Evolutionary conservation across 2,113 vertebrate species (phyloP), one percentile per base, ranked within the genome.

Genomic region (Charina bottae): DNA sequence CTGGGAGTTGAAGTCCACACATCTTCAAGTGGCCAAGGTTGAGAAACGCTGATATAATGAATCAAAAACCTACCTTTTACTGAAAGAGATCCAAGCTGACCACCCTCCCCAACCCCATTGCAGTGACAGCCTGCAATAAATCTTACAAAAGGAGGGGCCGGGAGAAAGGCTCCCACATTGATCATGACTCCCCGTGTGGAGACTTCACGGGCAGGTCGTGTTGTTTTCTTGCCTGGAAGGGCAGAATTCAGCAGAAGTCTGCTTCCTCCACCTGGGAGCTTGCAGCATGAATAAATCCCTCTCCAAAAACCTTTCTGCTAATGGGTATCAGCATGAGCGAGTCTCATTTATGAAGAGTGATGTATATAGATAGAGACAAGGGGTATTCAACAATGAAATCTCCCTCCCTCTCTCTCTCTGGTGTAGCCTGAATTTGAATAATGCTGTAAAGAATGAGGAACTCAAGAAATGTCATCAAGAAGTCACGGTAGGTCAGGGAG

Each of bases 381-480:
- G 64, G 54, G 6, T 17, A 1, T 26, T 26, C 55, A 46, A 24
- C 19, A 0, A 4, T 49, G 15, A 72, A 9, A 21, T 2, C 33
- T 72, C 64, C 15, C 28, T 58, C 17, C 15, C 37, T 42, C 91
- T 91, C 91, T 62, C 33, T 97, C 94, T 96, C 83, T 46, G 92
- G 97, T 96, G 33, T 95, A 98, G 97, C 91, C 89, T 97, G 64
- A 96, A 94, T 92, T 95, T 97, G 94, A 95, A 94, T 0, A 97
- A 97, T 90, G 85, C 94, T 28, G 95, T 95, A 85, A 98, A 97
- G 95, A 95, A 96, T 28, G 96, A 97, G 88, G 97, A 98, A 87
- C 93, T 97, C 91, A 98, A 97, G 95, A 98, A 97, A 85, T 97
- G 91, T 78, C 93, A 94, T n/a, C 92, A 91, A 87, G 97, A 97